Base-by-base conservation (phyloP, 2,888 invertebrate genomes). In the Erebia epiphron region DNA sequence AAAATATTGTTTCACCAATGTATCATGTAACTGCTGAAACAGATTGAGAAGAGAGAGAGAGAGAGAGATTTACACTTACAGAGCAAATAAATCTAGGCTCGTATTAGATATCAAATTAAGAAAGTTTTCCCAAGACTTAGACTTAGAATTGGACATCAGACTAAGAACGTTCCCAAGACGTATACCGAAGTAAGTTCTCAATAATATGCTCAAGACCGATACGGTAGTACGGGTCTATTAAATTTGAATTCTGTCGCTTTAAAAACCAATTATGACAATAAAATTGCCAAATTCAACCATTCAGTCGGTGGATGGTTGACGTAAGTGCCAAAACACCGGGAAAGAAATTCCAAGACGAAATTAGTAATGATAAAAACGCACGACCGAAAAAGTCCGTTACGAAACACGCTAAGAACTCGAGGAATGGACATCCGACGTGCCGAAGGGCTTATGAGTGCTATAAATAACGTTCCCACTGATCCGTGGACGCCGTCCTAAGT, bases 371-470 rank as follows among this genome's bases (percentile, higher is more conserved):
- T 60, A 69, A 69, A 57, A 69, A 69, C 43, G 21, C 52, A 67
- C 49, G 57, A 49, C 58, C 58, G 49, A 64, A 60, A 66, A 68
- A 41, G 63, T 63, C 46, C 62, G 69, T 74, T 75, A 75, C 76
- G 74, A 74, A 76, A 75, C 68, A 66, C 68, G 70, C 71, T 65
- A 68, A 73, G 73, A 72, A 74, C 71, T 72, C 65, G 49, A 70
- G 73, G 75, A 75, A 76, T 73, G 76, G 72, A 70, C 71, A 60
- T 71, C 69, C 65, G 73, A 75, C 70, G 71, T 69, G 75, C 74
- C 74, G 72, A 75, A 73, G 69, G 75, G 73, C 72, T 76, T 76
- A 75, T 58, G 67, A 73, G 69, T 26, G 68, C 71, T 75, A 76
- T 75, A 75, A 75, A 76, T 75, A 75, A 75, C 70, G 50, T 69